These are phyloP conservation scores for Poeciliopsis retropinna DNA, from an alignment of 2,113 vertebrate species.

Conservation along the genomic window DNA sequence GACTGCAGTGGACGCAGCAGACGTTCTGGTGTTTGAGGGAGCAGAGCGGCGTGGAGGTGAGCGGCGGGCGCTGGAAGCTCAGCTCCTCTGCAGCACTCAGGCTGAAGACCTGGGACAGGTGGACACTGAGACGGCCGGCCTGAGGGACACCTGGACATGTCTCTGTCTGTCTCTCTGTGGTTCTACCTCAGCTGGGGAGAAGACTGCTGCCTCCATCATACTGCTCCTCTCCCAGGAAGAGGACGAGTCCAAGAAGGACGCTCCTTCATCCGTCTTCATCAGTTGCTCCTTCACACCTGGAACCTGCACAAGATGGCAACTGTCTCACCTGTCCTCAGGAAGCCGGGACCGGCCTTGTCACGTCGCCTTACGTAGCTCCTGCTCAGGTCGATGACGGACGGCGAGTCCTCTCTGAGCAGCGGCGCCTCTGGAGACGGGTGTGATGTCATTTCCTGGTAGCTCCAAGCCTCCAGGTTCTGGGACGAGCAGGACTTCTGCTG, in stretches of 20 bases:
- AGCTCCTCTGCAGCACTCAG: conserved; percentile 84
- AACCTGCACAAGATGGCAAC: conserved; percentile 6
- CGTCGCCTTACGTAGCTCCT: conserved; percentile 56
- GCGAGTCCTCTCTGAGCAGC: conserved; percentile 21
- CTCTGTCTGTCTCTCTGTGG: no score
- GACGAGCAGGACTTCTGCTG: no score
- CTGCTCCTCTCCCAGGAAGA: conserved; percentile 67
- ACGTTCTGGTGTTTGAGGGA: conserved; percentile 82
- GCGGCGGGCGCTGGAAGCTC: conserved; percentile 85
- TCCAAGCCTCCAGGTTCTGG: no score
- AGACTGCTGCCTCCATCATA: conserved; percentile 84
- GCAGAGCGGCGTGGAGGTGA: conserved; percentile 91
- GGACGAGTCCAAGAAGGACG: conserved; percentile 51
- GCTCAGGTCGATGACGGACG: conserved; percentile 74
- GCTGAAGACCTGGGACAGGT: conserved; percentile 83
- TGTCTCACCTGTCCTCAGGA: background rate
- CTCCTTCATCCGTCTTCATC: background rate
- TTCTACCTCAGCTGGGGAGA: conserved; percentile 82
- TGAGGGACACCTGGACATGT: no score
- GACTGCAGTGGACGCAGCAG: conserved; percentile 10
- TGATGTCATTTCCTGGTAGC: conserved; percentile 70
- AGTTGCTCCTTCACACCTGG: conserved; percentile 16
- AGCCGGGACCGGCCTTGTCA: no score
- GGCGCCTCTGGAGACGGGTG: conserved; percentile 28
- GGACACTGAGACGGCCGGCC: background rate